These are phyloP conservation scores for Brachypterus glaber DNA, from an alignment of 2,888 invertebrate species.

Conservation along the genomic window DNA sequence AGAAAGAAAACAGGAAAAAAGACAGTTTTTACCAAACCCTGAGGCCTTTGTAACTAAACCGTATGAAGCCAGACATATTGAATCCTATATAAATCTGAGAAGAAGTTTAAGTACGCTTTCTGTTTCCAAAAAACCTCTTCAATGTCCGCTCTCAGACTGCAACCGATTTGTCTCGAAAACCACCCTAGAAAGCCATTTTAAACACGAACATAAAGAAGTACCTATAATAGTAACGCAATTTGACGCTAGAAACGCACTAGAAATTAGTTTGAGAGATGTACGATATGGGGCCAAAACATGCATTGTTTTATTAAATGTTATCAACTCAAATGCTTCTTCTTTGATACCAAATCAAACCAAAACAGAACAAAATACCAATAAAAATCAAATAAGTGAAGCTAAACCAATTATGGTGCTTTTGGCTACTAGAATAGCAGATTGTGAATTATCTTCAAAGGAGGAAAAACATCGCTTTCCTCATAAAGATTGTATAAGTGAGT, in stretches of 20 bases:
- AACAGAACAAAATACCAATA: slow-evolving; percentile 13
- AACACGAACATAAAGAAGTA: slow-evolving; percentile 45
- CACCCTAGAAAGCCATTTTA: slow-evolving; percentile 46
- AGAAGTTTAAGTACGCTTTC: no score
- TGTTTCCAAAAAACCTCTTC: no score
- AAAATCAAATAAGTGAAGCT: slow-evolving; percentile 16
- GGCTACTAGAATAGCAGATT: slow-evolving; percentile 26
- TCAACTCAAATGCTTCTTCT: slow-evolving; percentile 4
- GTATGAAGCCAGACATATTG: no score
- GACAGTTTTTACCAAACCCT: no score
- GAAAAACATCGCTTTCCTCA: slow-evolving; percentile 3
- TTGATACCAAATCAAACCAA: background rate
- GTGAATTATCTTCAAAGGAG: slow-evolving; percentile 13
- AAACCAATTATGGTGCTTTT: slow-evolving; percentile 29
- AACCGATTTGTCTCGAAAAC: slow-evolving; percentile 45
- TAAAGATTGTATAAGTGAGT: slow-evolving; percentile 13
- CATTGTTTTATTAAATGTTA: slow-evolving; percentile 25
- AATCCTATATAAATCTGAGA: no score
- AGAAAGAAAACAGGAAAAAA: no score
- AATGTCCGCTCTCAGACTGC: slow-evolving; percentile 46
- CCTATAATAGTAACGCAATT: slow-evolving; percentile 28
- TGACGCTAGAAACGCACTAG: slow-evolving; percentile 31
- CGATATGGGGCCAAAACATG: slow-evolving; percentile 29
- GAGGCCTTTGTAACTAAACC: no score
- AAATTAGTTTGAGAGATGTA: slow-evolving; percentile 30